phyloP scores from a whole-genome alignment of 1,140 invertebrate species.

The Drosophila watanabei region DNA sequence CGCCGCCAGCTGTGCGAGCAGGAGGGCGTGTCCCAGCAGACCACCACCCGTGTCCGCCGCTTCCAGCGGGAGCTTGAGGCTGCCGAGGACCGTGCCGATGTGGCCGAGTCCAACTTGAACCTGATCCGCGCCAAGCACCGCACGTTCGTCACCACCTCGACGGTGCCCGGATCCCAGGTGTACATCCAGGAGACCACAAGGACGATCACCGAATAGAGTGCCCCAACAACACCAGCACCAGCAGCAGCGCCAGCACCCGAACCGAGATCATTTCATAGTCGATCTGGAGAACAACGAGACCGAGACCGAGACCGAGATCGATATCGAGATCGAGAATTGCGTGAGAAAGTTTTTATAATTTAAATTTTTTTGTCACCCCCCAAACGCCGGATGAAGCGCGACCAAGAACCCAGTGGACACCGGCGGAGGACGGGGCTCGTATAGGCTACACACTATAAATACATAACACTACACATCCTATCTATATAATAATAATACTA shows the following conservation, averaged over 20 bases:
- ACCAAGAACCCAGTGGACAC: conserved; percentile 35
- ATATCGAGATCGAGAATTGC: conserved; percentile 40
- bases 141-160: conserved; percentile 96
- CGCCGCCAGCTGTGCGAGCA: conserved; percentile 98
- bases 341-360: conserved; percentile 77
- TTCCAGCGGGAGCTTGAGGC: conserved; percentile 99
- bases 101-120: conserved; percentile 96
- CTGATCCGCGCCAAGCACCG: conserved; percentile 98
- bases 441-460: conserved; percentile 79
- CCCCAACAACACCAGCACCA: conserved; percentile 6
- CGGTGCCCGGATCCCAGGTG: conserved; percentile 94
- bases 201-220: conserved; percentile 85
- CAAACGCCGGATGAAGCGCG: conserved; percentile 22
- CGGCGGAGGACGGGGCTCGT: conserved; percentile 62
- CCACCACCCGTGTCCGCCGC: conserved; percentile 96
- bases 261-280: conserved; percentile 58
- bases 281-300: conserved; percentile 13
- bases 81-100: conserved; percentile 97
- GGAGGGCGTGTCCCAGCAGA: conserved; percentile 97
- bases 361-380: conserved; percentile 74
- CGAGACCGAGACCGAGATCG: conserved; percentile 22
- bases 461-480: conserved; percentile 83
- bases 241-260: conserved; percentile 19
- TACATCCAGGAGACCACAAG: conserved; percentile 91
- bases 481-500: conserved; percentile 82